phyloP scores from a whole-genome alignment of 2,797 vertebrate genomes.

The Varecia variegata region DNA sequence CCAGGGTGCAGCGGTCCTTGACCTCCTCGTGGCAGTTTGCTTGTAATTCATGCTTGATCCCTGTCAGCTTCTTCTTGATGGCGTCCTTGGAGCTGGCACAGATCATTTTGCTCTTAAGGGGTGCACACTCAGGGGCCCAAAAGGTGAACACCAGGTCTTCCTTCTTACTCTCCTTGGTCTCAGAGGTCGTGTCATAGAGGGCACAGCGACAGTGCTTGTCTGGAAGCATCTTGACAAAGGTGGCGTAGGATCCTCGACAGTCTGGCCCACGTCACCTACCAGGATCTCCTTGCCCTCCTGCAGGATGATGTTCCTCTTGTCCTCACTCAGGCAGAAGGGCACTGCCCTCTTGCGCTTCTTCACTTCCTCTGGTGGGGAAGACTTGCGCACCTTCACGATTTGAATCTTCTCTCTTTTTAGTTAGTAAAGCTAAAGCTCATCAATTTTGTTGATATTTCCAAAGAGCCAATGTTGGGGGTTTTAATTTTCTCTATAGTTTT shows the following conservation, averaged over 20 bases:
- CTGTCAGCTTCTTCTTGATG: constrained; percentile 93
- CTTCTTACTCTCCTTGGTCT: constrained; percentile 95
- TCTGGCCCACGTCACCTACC: no score
- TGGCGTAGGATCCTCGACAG: no score
- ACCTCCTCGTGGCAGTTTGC: no score
- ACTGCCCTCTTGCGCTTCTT: constrained; percentile 93
- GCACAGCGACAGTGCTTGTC: no score
- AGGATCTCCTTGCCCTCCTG: constrained; percentile 90
- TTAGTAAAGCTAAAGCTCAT: neutral
- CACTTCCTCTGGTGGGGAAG: constrained; percentile 89
- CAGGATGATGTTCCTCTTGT: constrained; percentile 90
- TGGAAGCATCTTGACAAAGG: no score
- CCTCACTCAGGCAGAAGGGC: constrained; percentile 90
- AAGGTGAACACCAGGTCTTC: constrained; percentile 95
- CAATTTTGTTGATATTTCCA: neutral
- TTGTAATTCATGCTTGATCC: constrained; percentile 91
- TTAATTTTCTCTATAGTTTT: neutral
- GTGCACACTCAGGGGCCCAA: constrained; percentile 90
- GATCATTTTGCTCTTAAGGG: constrained; percentile 95
- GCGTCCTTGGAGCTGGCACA: constrained; percentile 89
- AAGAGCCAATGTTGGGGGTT: neutral
- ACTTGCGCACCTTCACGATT: constrained; percentile 94
- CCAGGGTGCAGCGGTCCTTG: no score
- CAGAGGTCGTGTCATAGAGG: no score
- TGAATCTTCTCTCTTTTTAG: neutral